Evolutionary conservation across 1,140 invertebrate genomes (phyloP).

Genomic region (Babylonia areolata): DNA sequence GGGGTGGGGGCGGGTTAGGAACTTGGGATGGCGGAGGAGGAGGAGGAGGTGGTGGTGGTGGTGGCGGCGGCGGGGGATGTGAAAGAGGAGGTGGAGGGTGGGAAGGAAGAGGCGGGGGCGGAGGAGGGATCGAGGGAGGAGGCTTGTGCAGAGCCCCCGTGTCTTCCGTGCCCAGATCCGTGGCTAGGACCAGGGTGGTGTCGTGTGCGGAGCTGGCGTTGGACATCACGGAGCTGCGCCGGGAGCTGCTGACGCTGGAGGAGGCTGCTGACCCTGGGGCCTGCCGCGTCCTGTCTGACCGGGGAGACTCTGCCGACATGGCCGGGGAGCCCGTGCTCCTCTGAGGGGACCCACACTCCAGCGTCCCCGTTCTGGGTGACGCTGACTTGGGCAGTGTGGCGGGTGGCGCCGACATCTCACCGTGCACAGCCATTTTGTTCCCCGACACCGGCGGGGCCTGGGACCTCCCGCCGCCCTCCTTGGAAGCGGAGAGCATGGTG

Average conservation of each 20-base stretch:
- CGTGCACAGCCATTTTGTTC: no score
- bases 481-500: slow-evolving; percentile 62
- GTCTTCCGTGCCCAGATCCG: background rate
- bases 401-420: slow-evolving; percentile 53
- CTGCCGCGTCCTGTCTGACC: background rate
- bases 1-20: slow-evolving; percentile 44
- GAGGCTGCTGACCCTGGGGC: slow-evolving; percentile 39
- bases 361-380: slow-evolving; percentile 14
- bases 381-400: slow-evolving; percentile 55
- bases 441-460: background rate
- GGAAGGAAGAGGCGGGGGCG: slow-evolving; percentile 51
- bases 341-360: background rate
- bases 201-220: slow-evolving; percentile 34
- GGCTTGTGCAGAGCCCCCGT: background rate
- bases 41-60: slow-evolving; percentile 46
- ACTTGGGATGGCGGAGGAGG: slow-evolving; percentile 44
- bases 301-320: background rate
- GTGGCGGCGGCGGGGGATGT: slow-evolving; percentile 45
- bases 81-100: slow-evolving; percentile 39
- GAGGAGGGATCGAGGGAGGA: slow-evolving; percentile 48
- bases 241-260: slow-evolving; percentile 46
- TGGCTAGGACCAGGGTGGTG: background rate
- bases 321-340: background rate
- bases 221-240: slow-evolving; percentile 47
- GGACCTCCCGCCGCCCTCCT: background rate